Evolutionary conservation across 1,140 invertebrate genomes (phyloP).

Genomic region (Manduca sexta): DNA sequence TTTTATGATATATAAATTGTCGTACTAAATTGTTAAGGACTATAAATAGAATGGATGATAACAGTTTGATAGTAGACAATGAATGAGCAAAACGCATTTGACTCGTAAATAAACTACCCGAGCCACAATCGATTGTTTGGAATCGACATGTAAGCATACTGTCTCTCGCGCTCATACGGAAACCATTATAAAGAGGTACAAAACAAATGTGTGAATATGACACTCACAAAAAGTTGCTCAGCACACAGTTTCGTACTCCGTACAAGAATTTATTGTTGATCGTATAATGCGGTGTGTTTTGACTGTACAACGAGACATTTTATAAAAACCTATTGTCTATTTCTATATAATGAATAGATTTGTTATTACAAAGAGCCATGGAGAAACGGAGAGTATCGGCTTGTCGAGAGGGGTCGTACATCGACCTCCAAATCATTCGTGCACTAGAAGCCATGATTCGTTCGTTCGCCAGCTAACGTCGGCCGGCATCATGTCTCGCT

Average conservation of each 20-base stretch:
- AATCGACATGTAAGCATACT: not conserved
- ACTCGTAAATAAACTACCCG: constrained; percentile 5
- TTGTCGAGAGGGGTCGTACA: constrained; percentile 29
- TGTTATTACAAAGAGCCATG: constrained; percentile 3
- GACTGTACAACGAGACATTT: not conserved
- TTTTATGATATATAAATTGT: too few relatives aligned
- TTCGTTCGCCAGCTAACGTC: constrained; percentile 22
- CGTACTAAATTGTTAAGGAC: too few relatives aligned
- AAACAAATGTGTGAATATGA: too few relatives aligned
- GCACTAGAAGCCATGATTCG: constrained; percentile 27
- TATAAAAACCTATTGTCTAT: not conserved
- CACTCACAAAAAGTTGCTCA: too few relatives aligned
- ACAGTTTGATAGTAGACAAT: constrained; percentile 18
- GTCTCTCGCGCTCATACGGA: not conserved
- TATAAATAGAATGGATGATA: constrained; percentile 28
- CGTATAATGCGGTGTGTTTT: not conserved
- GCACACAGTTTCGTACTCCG: too few relatives aligned
- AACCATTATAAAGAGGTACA: too few relatives aligned
- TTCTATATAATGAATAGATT: not conserved
- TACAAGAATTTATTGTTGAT: too few relatives aligned
- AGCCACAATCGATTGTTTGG: constrained; percentile 2
- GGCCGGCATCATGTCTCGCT: constrained; percentile 28
- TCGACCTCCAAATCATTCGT: constrained; percentile 46
- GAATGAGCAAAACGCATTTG: constrained; percentile 11
- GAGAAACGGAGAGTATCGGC: constrained; percentile 7